Evolutionary conservation across 2,797 vertebrate species (phyloP).

Genomic region (Gambusia yucatana): DNA sequence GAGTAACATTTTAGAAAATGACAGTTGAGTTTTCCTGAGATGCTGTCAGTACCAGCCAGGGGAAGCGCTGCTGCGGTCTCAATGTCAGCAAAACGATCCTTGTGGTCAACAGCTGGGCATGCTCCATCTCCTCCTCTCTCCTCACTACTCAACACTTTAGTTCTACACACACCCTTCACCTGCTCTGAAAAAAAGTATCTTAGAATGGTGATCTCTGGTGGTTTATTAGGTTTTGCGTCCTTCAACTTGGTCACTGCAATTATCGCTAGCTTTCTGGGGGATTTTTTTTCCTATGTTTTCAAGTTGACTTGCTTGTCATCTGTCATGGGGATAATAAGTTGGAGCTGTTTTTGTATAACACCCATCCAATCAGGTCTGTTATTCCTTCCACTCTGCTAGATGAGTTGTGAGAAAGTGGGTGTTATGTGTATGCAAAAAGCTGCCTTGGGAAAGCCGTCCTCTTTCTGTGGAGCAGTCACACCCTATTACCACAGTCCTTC

Average conservation of each 20-base stretch:
- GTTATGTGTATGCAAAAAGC: conserved; percentile 58
- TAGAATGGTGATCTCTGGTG: conserved; percentile 34
- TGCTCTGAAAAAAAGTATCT: conserved; percentile 36
- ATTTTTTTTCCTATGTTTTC: conserved; percentile 24
- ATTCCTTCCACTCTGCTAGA: conserved; percentile 72
- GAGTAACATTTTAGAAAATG: conserved; percentile 27
- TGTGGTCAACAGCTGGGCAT: conserved; percentile 32
- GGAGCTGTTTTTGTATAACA: conserved; percentile 69
- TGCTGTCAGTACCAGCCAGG: conserved; percentile 20
- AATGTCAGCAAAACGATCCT: conserved; percentile 49
- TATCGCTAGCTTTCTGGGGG: conserved; percentile 53
- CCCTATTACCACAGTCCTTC: conserved; percentile 50
- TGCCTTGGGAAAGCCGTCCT: conserved; percentile 51
- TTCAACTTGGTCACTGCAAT: conserved; percentile 57
- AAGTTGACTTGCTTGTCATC: conserved; percentile 56
- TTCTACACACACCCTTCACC: conserved; percentile 2
- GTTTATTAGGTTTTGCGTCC: conserved; percentile 48
- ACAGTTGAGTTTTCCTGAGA: conserved; percentile 21
- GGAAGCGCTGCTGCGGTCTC: conserved; percentile 44
- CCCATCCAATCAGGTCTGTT: conserved; percentile 59
- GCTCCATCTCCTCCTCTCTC: conserved; percentile 35
- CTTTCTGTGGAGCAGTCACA: conserved; percentile 44
- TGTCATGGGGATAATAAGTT: conserved; percentile 69
- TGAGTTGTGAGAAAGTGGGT: conserved; percentile 68
- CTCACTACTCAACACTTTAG: conserved; percentile 8